Base-by-base conservation (phyloP, 2,113 vertebrate genomes). In the Panthera uncia region DNA sequence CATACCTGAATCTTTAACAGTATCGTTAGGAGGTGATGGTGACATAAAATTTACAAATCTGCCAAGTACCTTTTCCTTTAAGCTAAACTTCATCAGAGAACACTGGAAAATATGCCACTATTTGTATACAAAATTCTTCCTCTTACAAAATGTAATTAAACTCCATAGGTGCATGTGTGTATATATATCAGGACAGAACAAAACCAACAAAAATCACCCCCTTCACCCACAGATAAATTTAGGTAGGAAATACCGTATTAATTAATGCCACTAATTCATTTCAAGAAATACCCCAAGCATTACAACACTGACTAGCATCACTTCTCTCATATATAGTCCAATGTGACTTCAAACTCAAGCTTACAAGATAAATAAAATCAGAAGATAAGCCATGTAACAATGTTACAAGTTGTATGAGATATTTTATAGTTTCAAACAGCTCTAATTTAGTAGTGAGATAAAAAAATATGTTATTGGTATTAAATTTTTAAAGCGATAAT, bases 1-100 rank as follows among this genome's bases (percentile, higher is more conserved):
- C 14, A 65, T 13, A 27, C 48, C 65, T 94, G 29, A 74, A 93
- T 48, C 18, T 87, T 89, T 82, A 86, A 78, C 8, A 48, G 68
- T 73, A 87, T 36, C 6, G 27, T 52, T 79, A 79, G 48, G 73
- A 50, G 13, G 18, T 48, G 38, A 14, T 63, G 21, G 29, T 82
- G 50, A 87, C 61, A 89, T 11, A 95, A 92, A 92, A 48, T 82
- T 48, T 48, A 80, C 50, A 88, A 94, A 81, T 9, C 0, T 61
- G 31, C 8, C 21, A 91, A 16, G 5, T 71, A 50, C 15, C 19
- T 85, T 93, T 79, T 95, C 50, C 33, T 88, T 57, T 78, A 18
- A 71, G 61, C 41, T 69, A 94, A 11, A 79, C 6, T 87, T 78
- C 21, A 76, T n/a, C 36, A 96, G 74, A 90, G n/a, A 97, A 95